Percentiles rank a stretch among this genome's conserved stretches.
Evolutionary conservation across 2,113 vertebrate species (phyloP).

Genomic region (Ageneiosus marmoratus): DNA sequence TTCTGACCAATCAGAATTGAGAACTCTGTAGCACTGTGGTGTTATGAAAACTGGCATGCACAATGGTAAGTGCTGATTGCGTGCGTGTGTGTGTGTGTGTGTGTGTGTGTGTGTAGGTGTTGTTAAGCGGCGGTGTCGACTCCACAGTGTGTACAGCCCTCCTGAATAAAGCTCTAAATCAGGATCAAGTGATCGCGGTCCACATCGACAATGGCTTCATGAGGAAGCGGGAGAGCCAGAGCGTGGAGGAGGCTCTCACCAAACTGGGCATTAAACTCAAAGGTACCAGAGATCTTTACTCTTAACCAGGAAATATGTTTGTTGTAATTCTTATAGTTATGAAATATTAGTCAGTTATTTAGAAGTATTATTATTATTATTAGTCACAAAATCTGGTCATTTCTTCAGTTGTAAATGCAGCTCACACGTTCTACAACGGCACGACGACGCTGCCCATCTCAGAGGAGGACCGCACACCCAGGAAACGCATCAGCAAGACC

Average conservation of each 20-base stretch:
- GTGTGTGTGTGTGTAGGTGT: no score
- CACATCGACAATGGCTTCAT: slow-evolving; percentile 99
- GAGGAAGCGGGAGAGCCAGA: slow-evolving; percentile 94
- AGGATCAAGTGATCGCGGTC: slow-evolving; percentile 94
- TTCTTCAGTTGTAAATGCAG: slow-evolving; percentile 90
- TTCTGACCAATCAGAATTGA: no score
- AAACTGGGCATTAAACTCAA: slow-evolving; percentile 95
- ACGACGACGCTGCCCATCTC: slow-evolving; percentile 98
- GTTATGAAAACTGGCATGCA: no score
- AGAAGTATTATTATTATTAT: no score
- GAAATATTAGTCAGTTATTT: no score
- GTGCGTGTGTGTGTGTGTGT: no score
- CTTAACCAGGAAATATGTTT: background rate
- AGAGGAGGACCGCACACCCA: slow-evolving; percentile 93
- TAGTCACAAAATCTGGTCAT: no score
- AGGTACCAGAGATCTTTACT: slow-evolving; percentile 72
- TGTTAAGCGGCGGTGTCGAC: slow-evolving; percentile 93
- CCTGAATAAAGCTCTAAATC: slow-evolving; percentile 89
- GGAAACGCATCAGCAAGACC: slow-evolving; percentile 98
- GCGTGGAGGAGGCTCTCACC: slow-evolving; percentile 93
- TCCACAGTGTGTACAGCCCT: slow-evolving; percentile 98
- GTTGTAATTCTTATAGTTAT: no score
- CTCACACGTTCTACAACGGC: slow-evolving; percentile 98
- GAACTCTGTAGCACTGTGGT: no score
- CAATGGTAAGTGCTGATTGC: no score